Base-by-base conservation (phyloP, 35 echinoderm and acorn worm species). In the Heliocidaris erythrogramma region DNA sequence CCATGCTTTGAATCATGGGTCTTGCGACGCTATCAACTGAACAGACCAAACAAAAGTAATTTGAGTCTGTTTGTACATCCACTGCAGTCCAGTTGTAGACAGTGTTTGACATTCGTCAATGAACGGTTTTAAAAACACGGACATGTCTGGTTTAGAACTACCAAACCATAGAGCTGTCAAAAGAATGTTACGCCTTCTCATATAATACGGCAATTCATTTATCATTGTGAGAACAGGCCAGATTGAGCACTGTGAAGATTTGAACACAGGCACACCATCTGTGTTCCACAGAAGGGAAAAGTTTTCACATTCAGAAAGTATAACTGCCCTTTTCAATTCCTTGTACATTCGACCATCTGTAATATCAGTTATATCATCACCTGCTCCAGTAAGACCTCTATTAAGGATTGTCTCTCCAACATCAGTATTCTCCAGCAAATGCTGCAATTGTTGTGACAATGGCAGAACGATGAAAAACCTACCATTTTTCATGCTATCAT, bases 121-220 rank as follows among this genome's bases (percentile, higher is more conserved):
- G 90, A 94, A 96, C 14, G 95, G 95, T 48, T 90, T 94, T 16
- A 96, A 94, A 61, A 96, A 96, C 59, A 90, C 48, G 11, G 92
- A 60, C 95, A 96, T 94, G 14, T 94, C 93, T 96, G 95, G 95
- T 85, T 96, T 96, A 13, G 60, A 49, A 7, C 94, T 31, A 5
- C 95, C 95, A 96, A 96, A 96, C 95, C 93, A 94, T 13, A 96
- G 85, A 35, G 93, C 95, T 6, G 93, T 86, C 32, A 96, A 9
- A 27, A 94, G 13, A 6, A 89, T 88, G 47, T 94, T 88, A 18
- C 94, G 49, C 10, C 84, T 60, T 42, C 59, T 88, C 85, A 92
- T 60, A 56, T 92, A 60, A 30, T 52, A 47, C 2, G 94, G 87
- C 21, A 95, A 42, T 92, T 95, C 94, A 31, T 60, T 90, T 5